Percentiles rank a stretch among this genome's conserved stretches.
phyloP scores from a whole-genome alignment of 2,113 vertebrate genomes.

The Heterocephalus glaber region DNA sequence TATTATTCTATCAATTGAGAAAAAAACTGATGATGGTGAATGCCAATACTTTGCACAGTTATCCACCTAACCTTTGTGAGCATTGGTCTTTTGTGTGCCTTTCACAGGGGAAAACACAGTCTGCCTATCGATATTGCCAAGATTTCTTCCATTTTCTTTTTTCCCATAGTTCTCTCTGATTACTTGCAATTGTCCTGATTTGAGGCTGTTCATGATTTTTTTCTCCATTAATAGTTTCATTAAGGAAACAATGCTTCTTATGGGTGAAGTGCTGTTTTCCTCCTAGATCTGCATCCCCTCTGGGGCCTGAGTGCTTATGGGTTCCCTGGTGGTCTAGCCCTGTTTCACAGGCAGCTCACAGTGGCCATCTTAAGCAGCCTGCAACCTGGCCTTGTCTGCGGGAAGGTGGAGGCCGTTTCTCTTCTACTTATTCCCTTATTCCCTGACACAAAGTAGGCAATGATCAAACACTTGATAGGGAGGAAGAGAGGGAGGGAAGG shows the following conservation, averaged over 20 bases:
- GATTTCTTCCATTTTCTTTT: not conserved
- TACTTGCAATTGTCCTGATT: not conserved
- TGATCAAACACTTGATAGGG: not conserved
- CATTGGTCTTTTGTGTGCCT: not conserved
- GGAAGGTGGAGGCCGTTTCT: rapidly evolving
- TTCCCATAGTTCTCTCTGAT: not conserved
- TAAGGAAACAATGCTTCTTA: not conserved
- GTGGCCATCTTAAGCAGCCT: not conserved
- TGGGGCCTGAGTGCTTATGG: rapidly evolving
- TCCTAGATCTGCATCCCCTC: not conserved
- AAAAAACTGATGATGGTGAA: not conserved
- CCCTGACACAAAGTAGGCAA: not conserved
- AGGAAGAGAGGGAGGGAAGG: not conserved
- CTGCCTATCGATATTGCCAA: not conserved
- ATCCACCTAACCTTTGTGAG: not conserved
- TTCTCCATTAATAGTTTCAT: not conserved
- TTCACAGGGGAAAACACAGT: not conserved
- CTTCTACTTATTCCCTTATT: not conserved
- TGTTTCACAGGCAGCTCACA: too few relatives aligned
- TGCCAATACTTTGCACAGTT: not conserved
- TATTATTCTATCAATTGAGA: not conserved
- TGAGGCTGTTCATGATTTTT: not conserved
- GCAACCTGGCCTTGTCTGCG: rapidly evolving
- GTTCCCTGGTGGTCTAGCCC: rapidly evolving
- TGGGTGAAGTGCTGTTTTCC: not conserved